A percentile compares a stretch with the other conserved stretches of the same genome.
phyloP scores from a whole-genome alignment of 2,113 vertebrate genomes.

The Paradoxurus hermaphroditus region DNA sequence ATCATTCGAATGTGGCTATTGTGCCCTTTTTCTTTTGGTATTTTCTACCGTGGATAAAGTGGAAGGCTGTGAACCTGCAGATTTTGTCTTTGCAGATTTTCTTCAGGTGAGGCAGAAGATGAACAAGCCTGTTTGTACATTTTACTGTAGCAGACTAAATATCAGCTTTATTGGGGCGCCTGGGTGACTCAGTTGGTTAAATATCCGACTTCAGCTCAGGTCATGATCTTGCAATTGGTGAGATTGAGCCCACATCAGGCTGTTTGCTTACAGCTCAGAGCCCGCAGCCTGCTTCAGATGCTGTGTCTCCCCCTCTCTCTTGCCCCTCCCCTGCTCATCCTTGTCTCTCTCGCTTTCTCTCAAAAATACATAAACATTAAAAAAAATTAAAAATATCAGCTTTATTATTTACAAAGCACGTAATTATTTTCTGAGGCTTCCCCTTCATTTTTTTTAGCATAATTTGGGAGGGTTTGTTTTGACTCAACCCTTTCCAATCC shows the following conservation, averaged over 20 bases:
- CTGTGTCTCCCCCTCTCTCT: too few relatives aligned
- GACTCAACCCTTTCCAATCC: neutral
- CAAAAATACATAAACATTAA: too few relatives aligned
- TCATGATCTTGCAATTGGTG: too few relatives aligned
- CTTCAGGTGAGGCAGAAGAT: neutral
- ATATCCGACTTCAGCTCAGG: too few relatives aligned
- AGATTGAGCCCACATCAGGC: too few relatives aligned
- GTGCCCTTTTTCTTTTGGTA: accelerated
- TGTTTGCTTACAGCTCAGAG: too few relatives aligned
- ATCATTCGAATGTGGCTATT: neutral
- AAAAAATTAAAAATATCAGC: neutral
- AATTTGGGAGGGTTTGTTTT: neutral
- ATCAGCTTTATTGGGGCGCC: neutral
- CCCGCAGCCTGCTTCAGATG: too few relatives aligned
- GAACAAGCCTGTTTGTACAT: neutral
- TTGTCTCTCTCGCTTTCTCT: too few relatives aligned
- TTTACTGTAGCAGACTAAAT: neutral
- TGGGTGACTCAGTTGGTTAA: too few relatives aligned
- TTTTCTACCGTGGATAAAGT: neutral
- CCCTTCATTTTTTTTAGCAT: neutral
- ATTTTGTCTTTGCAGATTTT: neutral
- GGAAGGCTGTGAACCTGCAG: neutral
- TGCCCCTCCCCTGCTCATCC: too few relatives aligned
- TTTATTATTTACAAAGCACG: neutral
- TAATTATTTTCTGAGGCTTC: neutral